A percentile compares a stretch with the other conserved stretches of the same genome.
Conservation (phyloP, 2,797 vertebrate species). For the Orientallactaga sibirica region DNA sequence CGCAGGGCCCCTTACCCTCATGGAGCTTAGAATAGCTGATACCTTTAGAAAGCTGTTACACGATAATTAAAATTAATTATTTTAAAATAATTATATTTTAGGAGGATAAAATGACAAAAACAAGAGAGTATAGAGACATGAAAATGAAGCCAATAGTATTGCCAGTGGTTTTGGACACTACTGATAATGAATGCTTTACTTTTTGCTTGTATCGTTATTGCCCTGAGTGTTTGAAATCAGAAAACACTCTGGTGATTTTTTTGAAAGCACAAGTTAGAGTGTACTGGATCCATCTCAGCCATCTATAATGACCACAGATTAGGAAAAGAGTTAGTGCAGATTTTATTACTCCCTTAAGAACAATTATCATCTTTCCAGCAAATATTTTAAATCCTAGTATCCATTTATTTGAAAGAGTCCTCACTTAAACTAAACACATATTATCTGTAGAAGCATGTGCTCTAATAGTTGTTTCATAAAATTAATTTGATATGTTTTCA, state of each 20-base stretch:
- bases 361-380: background rate
- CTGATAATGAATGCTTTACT: background rate
- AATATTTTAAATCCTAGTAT: background rate
- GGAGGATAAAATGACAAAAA: background rate
- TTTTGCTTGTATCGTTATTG: background rate
- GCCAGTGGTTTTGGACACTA: background rate
- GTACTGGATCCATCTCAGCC: background rate
- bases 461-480: background rate
- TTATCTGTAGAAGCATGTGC: background rate
- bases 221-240: background rate
- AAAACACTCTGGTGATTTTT: slow-evolving; percentile 4
- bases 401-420: background rate
- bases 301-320: background rate
- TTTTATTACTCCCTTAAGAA: background rate
- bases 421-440: background rate
- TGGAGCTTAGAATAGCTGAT: background rate
- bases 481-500: slow-evolving; percentile 27
- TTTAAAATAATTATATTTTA: background rate
- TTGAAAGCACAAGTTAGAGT: background rate
- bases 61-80: background rate
- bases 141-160: background rate
- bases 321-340: background rate
- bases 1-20: too few relatives aligned
- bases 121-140: background rate
- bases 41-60: background rate